Evolutionary conservation across 1,140 invertebrate genomes (phyloP).

Genomic region (Brachionus asplanchnoidis): DNA sequence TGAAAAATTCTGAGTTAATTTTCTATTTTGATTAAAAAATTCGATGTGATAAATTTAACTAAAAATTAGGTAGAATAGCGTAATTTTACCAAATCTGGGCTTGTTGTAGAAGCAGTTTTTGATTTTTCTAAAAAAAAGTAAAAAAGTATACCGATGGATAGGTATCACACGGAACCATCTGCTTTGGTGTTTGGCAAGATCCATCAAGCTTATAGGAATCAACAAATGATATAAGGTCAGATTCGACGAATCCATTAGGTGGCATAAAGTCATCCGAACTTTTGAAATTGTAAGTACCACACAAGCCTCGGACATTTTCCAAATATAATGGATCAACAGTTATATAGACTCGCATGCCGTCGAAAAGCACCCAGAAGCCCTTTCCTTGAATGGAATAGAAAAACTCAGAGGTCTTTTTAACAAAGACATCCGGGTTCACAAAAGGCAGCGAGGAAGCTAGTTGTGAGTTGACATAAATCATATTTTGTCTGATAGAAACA

Average conservation of each 20-base stretch:
- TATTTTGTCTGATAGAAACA: neutral
- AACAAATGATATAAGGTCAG: conserved; percentile 69
- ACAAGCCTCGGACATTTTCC: conserved; percentile 67
- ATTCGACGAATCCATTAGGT: conserved; percentile 72
- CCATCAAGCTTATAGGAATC: conserved; percentile 80
- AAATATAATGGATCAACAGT: conserved; percentile 70
- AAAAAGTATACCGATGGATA: conserved; percentile 63
- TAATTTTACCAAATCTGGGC: too few species aligned
- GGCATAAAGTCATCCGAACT: conserved; percentile 83
- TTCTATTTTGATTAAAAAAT: too few species aligned
- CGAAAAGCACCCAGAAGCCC: conserved; percentile 43
- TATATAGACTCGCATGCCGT: conserved; percentile 66
- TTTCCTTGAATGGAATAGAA: conserved; percentile 39
- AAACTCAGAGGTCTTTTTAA: conserved; percentile 9
- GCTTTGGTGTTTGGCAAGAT: conserved; percentile 64
- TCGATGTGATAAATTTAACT: too few species aligned
- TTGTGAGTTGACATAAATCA: conserved; percentile 14
- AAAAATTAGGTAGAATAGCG: too few species aligned
- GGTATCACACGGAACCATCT: conserved; percentile 62
- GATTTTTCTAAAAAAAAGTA: too few species aligned
- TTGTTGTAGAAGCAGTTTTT: too few species aligned
- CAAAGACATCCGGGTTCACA: neutral
- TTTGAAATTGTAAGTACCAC: conserved; percentile 78
- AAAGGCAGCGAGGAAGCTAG: neutral
- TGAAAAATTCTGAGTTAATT: too few species aligned